A percentile compares a stretch with the other conserved stretches of the same genome.
Evolutionary conservation across 2,113 vertebrate genomes (phyloP).

Genomic region (Mugil cephalus): DNA sequence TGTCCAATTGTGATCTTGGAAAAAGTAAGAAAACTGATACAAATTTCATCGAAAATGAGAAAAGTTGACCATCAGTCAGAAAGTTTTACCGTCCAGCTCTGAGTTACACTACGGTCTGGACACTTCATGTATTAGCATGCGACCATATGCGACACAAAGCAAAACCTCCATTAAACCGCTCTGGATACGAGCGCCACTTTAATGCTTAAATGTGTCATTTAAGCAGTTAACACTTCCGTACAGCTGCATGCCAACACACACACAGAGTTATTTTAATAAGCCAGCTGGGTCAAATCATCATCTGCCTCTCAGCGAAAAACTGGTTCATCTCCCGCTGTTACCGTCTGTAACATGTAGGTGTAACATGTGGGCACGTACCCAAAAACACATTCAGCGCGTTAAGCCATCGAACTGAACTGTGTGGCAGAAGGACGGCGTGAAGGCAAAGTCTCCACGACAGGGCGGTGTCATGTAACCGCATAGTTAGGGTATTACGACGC

Average conservation of each 20-base stretch:
- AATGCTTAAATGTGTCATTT: conserved; percentile 15
- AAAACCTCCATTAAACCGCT: conserved; percentile 8
- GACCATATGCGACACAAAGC: too few species aligned
- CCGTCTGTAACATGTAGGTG: background rate
- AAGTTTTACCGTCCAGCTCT: background rate
- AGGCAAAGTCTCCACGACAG: background rate
- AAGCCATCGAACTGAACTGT: background rate
- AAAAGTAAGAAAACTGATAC: too few species aligned
- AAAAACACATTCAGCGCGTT: conserved; percentile 4
- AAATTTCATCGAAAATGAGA: too few species aligned
- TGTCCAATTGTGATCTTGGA: too few species aligned
- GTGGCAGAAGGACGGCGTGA: background rate
- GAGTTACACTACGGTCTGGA: background rate
- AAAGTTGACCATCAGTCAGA: background rate
- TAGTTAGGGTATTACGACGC: too few species aligned
- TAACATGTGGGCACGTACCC: background rate
- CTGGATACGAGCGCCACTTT: conserved; percentile 2
- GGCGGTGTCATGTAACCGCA: background rate
- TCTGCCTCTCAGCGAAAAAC: background rate
- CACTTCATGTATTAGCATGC: too few species aligned
- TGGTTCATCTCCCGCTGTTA: conserved; percentile 7
- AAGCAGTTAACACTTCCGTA: background rate
- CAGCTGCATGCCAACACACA: background rate
- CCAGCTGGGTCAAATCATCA: conserved; percentile 15
- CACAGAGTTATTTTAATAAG: conserved; percentile 9